Percentiles rank a stretch among this genome's conserved stretches.
These are phyloP conservation scores for Pseudopipra pipra DNA, from an alignment of 2,113 vertebrate species.

Conservation along the genomic window DNA sequence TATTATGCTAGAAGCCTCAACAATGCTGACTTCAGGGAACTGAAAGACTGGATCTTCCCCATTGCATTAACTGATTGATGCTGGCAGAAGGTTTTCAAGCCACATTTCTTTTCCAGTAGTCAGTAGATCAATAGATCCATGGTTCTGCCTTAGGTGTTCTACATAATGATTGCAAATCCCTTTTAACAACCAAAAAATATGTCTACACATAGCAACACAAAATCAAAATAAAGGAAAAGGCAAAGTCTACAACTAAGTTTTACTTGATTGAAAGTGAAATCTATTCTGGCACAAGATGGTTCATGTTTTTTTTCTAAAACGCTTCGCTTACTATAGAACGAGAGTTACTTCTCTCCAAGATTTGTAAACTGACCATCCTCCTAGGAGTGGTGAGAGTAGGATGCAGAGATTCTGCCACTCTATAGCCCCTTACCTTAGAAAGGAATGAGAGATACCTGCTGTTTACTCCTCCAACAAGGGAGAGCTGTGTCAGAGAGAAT, in stretches of 20 bases:
- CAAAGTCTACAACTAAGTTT: background rate
- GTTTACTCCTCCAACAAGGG: background rate
- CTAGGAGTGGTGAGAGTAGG: background rate
- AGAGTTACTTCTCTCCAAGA: background rate
- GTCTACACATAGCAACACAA: background rate
- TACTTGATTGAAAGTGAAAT: background rate
- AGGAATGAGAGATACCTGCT: background rate
- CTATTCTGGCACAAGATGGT: background rate
- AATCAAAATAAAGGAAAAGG: background rate
- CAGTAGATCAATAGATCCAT: constrained; percentile 17
- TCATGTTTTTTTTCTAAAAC: background rate
- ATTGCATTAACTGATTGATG: background rate
- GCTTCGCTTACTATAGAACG: background rate
- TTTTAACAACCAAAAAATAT: background rate
- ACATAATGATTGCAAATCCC: background rate
- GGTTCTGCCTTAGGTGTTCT: background rate
- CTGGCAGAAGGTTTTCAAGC: background rate
- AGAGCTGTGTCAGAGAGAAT: background rate
- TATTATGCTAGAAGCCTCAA: background rate
- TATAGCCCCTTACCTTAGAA: background rate
- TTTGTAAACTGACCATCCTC: background rate
- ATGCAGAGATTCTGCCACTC: background rate
- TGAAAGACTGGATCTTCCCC: background rate
- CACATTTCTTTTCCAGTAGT: background rate
- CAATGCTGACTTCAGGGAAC: background rate